Conservation (phyloP, 2,888 invertebrate species). For the Cactoblastis cactorum region DNA sequence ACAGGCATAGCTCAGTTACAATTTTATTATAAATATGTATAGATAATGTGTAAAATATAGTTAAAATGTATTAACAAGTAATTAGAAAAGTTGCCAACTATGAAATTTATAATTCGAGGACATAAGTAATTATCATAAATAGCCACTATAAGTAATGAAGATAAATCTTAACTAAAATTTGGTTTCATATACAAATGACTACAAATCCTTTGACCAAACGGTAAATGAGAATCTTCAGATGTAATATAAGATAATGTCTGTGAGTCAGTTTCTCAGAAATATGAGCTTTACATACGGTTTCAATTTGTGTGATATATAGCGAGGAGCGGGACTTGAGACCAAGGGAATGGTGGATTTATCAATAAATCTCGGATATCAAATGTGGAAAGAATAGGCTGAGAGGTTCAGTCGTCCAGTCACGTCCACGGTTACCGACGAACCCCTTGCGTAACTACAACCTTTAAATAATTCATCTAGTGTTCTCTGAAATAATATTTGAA, state of each 20-base stretch:
- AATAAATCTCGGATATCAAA: conserved; percentile 21
- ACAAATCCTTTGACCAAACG: not conserved
- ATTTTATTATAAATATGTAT: no score
- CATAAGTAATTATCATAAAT: not conserved
- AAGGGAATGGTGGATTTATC: not conserved
- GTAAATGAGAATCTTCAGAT: not conserved
- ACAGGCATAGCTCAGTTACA: no score
- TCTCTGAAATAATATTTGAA: conserved; percentile 8
- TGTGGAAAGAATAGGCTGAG: conserved; percentile 20
- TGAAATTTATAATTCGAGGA: no score
- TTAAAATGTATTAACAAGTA: no score
- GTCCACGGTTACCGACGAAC: conserved; percentile 31
- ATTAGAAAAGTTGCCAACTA: no score
- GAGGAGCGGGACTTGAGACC: not conserved
- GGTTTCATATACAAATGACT: not conserved
- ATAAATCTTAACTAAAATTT: no score
- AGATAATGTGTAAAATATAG: no score
- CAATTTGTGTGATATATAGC: not conserved
- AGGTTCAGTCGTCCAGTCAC: conserved; percentile 38
- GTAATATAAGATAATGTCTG: not conserved
- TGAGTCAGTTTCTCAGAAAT: not conserved
- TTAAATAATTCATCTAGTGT: conserved; percentile 26
- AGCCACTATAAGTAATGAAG: not conserved
- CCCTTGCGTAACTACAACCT: conserved; percentile 19
- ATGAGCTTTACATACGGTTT: not conserved